A percentile compares a stretch with the other conserved stretches of the same genome.
These are phyloP conservation scores for Neoseiulus cucumeris DNA, from an alignment of 1,140 invertebrate species.

Conservation along the genomic window DNA sequence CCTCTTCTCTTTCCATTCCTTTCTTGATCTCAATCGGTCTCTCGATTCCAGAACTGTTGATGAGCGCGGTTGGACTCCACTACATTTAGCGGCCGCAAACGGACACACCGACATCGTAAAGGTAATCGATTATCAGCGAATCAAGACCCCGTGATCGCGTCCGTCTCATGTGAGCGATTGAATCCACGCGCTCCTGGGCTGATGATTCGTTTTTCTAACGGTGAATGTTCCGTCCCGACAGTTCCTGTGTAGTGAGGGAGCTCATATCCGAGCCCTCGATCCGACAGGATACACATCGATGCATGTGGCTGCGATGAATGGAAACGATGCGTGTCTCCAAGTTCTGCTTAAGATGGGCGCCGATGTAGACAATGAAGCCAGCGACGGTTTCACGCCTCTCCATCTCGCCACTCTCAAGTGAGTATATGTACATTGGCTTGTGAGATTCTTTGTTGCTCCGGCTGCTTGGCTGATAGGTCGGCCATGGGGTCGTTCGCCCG, in stretches of 20 bases:
- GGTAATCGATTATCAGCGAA: background rate
- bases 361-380: conserved; percentile 22
- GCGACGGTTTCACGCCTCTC: conserved; percentile 26
- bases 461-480: too few relatives aligned
- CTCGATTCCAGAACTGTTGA: conserved; percentile 36
- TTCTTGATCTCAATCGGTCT: background rate
- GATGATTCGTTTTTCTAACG: background rate
- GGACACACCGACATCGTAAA: conserved; percentile 49
- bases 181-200: too few relatives aligned
- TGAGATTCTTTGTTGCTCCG: too few relatives aligned
- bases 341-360: conserved; percentile 27
- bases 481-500: too few relatives aligned
- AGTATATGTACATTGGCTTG: conserved; percentile 15
- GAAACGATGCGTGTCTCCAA: conserved; percentile 26
- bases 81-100: conserved; percentile 84
- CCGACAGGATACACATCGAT: conserved; percentile 27
- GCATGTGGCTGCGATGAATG: conserved; percentile 28
- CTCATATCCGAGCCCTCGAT: conserved; percentile 19
- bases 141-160: too few relatives aligned
- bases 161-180: too few relatives aligned
- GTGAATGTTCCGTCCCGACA: background rate
- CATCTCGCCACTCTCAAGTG: conserved; percentile 28
- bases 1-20: background rate
- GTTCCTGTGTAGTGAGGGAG: conserved; percentile 18
- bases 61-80: conserved; percentile 57